Percentiles rank a stretch among this genome's conserved stretches.
Evolutionary conservation across 2,797 vertebrate species (phyloP).

Genomic region (Lophius americanus): DNA sequence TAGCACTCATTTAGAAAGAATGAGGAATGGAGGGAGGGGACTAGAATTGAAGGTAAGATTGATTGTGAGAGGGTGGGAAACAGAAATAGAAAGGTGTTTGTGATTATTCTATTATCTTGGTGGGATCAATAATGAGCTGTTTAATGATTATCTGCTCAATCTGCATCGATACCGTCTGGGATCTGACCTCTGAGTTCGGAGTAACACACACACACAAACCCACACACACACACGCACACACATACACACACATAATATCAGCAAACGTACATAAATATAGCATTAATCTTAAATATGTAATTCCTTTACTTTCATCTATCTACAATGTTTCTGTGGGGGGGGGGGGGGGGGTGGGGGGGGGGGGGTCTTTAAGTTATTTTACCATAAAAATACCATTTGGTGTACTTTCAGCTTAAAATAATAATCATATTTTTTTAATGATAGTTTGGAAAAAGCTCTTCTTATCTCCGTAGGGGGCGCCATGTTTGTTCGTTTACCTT

Average conservation of each 20-base stretch:
- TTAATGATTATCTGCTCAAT: conserved; percentile 56
- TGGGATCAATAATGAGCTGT: conserved; percentile 51
- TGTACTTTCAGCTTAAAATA: no score
- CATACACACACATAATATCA: not conserved
- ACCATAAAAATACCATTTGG: no score
- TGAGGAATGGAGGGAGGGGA: not conserved
- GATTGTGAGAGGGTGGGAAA: conserved; percentile 5
- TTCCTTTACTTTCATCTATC: no score
- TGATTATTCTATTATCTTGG: conserved; percentile 38
- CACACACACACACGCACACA: not conserved
- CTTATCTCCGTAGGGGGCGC: no score
- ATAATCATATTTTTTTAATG: no score
- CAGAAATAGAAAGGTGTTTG: conserved; percentile 18
- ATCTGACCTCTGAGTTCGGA: conserved; percentile 27
- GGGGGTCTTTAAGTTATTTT: no score
- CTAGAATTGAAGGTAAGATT: not conserved
- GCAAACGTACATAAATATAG: not conserved
- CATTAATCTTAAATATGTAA: no score
- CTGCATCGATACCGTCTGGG: conserved; percentile 52
- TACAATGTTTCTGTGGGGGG: no score
- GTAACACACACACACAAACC: conserved; percentile 4
- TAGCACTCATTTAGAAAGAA: not conserved
- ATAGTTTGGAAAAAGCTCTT: no score
- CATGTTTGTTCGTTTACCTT: no score
- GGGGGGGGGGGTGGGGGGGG: no score